Percentiles rank a stretch among this genome's conserved stretches.
Evolutionary conservation across 2,797 vertebrate genomes (phyloP).

Genomic region (Malurus splendens): DNA sequence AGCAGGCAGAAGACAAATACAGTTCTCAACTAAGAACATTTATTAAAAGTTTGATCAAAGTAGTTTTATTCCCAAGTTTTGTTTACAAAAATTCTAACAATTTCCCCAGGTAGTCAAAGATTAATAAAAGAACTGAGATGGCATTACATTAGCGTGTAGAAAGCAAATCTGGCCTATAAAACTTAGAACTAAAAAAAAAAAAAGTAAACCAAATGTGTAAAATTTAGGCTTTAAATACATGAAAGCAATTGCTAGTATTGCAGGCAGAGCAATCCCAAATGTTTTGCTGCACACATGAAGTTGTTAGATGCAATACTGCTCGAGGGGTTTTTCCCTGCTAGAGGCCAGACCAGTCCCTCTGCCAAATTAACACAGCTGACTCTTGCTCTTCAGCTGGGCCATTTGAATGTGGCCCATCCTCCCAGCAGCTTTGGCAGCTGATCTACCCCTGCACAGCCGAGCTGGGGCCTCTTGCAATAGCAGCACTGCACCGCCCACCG

Average conservation of each 20-base stretch:
- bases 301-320: no score
- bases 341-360: background rate
- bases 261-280: background rate
- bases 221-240: background rate
- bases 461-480: fast-evolving
- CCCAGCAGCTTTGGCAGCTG: background rate
- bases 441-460: fast-evolving
- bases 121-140: background rate
- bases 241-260: background rate
- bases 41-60: slow-evolving; percentile 44
- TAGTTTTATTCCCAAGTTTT: background rate
- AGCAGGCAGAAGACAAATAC: slow-evolving; percentile 18
- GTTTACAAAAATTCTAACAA: slow-evolving; percentile 49
- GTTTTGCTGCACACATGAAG: fast-evolving
- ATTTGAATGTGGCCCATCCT: fast-evolving
- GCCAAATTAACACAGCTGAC: fast-evolving
- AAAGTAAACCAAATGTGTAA: background rate
- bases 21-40: slow-evolving; percentile 44
- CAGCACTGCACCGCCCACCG: fast-evolving
- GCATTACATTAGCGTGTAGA: background rate
- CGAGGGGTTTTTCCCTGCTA: fast-evolving
- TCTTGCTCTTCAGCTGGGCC: fast-evolving
- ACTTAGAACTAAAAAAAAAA: background rate
- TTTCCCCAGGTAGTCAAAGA: background rate
- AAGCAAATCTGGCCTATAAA: background rate